Percentiles rank a stretch among this genome's conserved stretches.
Evolutionary conservation across 2,888 invertebrate genomes (phyloP).

Genomic region (Lydus trimaculatus): DNA sequence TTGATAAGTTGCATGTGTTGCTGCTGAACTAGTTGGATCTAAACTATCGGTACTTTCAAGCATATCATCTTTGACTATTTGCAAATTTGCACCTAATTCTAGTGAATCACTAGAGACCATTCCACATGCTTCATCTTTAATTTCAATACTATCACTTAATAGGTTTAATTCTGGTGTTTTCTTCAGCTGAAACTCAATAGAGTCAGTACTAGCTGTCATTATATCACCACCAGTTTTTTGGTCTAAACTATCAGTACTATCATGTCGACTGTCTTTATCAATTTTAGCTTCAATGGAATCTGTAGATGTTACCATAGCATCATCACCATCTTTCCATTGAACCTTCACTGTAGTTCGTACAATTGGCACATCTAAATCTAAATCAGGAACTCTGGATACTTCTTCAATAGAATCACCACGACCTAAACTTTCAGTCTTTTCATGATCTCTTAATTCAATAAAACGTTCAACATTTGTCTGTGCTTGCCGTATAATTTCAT

Average conservation of each 20-base stretch:
- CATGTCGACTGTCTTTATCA: conserved; percentile 63
- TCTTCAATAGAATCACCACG: conserved; percentile 64
- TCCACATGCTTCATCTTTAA: conserved; percentile 57
- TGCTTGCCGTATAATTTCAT: conserved; percentile 72
- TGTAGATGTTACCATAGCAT: conserved; percentile 68
- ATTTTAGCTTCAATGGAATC: conserved; percentile 68
- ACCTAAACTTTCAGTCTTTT: conserved; percentile 64
- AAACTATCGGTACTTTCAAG: conserved; percentile 76
- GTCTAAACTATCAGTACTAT: conserved; percentile 75
- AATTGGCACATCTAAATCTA: conserved; percentile 61
- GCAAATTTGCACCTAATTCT: conserved; percentile 53
- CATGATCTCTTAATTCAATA: conserved; percentile 65
- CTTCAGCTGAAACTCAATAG: conserved; percentile 62
- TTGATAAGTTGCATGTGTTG: conserved; percentile 84
- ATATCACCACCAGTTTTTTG: conserved; percentile 64
- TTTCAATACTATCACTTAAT: conserved; percentile 67
- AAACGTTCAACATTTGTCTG: conserved; percentile 72
- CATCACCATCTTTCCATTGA: conserved; percentile 58
- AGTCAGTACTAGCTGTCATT: conserved; percentile 68
- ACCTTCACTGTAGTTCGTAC: conserved; percentile 58
- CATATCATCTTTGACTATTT: conserved; percentile 63
- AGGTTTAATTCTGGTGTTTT: conserved; percentile 54
- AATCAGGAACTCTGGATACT: conserved; percentile 64
- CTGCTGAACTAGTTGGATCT: conserved; percentile 80
- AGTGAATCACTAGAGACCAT: conserved; percentile 64